Evolutionary conservation across 2,888 invertebrate genomes (phyloP).

Genomic region (Galeruca laticollis): DNA sequence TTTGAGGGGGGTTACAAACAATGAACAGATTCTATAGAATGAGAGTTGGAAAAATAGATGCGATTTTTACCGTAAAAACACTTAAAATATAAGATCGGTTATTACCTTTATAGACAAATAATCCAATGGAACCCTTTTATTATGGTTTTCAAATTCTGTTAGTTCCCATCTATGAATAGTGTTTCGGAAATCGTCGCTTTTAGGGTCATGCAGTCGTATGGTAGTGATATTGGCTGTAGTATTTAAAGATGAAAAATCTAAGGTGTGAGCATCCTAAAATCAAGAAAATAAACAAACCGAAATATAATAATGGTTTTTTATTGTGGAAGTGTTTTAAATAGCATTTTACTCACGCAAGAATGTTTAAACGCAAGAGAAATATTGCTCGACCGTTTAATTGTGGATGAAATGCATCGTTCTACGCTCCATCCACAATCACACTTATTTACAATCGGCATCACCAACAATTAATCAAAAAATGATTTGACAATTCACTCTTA

Average conservation of each 20-base stretch:
- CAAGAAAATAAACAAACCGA: constrained; percentile 8
- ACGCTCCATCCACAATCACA: too few species aligned
- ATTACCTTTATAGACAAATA: constrained; percentile 39
- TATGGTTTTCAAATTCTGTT: constrained; percentile 45
- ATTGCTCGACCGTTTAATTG: too few species aligned
- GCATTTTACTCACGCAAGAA: neutral
- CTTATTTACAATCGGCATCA: too few species aligned
- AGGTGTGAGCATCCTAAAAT: constrained; percentile 73
- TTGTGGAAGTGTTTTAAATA: neutral
- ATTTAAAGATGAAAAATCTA: constrained; percentile 72
- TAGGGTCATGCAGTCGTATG: constrained; percentile 73
- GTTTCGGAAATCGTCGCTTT: constrained; percentile 67
- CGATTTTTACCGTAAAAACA: neutral
- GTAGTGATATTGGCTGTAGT: constrained; percentile 79
- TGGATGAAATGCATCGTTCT: too few species aligned
- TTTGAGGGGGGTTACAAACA: too few species aligned
- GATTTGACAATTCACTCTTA: too few species aligned
- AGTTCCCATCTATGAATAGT: constrained; percentile 48
- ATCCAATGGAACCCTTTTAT: constrained; percentile 33
- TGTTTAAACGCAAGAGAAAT: neutral
- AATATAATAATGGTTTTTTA: neutral
- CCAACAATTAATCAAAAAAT: too few species aligned
- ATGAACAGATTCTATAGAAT: neutral
- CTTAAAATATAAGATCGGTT: neutral
- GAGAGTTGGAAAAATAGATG: too few species aligned